These are phyloP conservation scores for Vireo altiloquus DNA, from an alignment of 2,113 vertebrate genomes.

Conservation along the genomic window DNA sequence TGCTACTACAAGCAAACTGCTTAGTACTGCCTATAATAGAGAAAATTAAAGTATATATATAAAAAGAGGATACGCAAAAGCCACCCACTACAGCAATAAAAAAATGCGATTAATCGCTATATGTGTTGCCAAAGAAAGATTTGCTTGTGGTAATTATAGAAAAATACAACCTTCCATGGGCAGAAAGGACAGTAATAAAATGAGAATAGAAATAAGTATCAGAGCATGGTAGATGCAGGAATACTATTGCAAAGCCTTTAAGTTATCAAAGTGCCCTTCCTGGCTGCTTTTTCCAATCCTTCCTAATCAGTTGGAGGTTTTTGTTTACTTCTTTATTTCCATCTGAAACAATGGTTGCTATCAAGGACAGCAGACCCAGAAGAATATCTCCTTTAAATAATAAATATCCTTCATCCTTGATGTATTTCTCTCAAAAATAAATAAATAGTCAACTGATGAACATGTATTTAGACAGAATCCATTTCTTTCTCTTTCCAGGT, in stretches of 20 bases:
- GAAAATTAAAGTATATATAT: conserved; percentile 23
- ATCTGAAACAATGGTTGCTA: neutral
- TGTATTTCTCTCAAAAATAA: conserved; percentile 10
- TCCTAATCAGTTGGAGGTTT: neutral
- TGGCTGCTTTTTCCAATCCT: neutral
- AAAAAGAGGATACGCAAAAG: neutral
- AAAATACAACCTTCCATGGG: conserved; percentile 23
- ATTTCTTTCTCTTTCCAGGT: neutral
- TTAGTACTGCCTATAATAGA: neutral
- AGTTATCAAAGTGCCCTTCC: neutral
- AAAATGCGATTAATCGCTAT: neutral
- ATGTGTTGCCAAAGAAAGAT: neutral
- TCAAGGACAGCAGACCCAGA: neutral
- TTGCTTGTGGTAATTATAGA: conserved; percentile 5
- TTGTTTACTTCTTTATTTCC: conserved; percentile 6
- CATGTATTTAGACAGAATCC: neutral
- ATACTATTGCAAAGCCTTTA: neutral
- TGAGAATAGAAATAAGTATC: neutral
- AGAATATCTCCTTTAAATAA: conserved; percentile 45
- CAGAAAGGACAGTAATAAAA: conserved; percentile 10
- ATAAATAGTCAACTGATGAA: neutral
- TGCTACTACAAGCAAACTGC: neutral
- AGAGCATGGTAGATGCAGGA: neutral
- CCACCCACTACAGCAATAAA: neutral
- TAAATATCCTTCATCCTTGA: neutral